These are phyloP conservation scores for Eudasyphora cyanicolor DNA, from an alignment of 2,888 invertebrate species.

Conservation along the genomic window DNA sequence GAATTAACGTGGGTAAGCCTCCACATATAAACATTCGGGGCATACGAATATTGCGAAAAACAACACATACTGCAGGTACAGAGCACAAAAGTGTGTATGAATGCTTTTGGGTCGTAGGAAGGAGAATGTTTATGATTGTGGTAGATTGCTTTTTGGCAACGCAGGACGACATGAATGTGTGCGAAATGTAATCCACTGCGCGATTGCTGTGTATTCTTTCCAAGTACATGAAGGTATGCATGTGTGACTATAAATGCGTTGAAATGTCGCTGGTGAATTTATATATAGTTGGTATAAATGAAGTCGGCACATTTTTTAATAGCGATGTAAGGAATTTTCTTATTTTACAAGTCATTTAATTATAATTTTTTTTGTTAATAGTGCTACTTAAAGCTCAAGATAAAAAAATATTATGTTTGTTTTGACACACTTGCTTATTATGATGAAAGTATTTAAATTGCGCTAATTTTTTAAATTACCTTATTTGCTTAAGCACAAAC, in stretches of 20 bases:
- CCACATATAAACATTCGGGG: background rate
- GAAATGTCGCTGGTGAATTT: background rate
- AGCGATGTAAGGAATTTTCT: conserved; percentile 5
- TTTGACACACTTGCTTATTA: background rate
- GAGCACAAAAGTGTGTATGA: too few relatives aligned
- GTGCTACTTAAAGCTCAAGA: background rate
- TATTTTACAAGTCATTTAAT: background rate
- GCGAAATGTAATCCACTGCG: background rate
- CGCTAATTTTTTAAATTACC: background rate
- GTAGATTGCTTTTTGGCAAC: conserved; percentile 7
- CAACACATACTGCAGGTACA: too few relatives aligned
- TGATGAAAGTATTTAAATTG: background rate
- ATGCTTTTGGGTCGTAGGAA: background rate
- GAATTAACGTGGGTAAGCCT: conserved; percentile 13
- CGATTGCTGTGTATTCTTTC: conserved; percentile 31
- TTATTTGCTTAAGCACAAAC: background rate
- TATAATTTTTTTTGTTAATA: background rate
- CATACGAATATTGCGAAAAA: background rate
- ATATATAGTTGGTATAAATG: background rate
- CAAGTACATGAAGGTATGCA: background rate
- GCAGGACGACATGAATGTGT: background rate
- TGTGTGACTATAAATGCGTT: background rate
- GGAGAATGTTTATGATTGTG: background rate
- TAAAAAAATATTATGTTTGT: background rate
- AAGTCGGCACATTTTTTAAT: conserved; percentile 4